Evolutionary conservation across 2,888 invertebrate species (phyloP).

Genomic region (Napeogenes inachia): DNA sequence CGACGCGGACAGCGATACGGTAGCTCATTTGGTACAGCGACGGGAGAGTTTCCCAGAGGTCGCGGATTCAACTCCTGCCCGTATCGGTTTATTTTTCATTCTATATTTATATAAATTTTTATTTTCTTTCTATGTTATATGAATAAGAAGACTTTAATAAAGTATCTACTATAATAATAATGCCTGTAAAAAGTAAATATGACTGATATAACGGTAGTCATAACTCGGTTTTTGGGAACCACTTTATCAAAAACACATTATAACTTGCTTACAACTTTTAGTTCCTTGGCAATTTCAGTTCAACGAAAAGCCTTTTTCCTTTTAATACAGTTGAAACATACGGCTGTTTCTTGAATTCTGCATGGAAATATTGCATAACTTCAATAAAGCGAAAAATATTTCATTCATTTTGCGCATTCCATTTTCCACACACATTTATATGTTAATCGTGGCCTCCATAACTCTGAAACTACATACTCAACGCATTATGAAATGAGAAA

Average conservation of each 20-base stretch:
- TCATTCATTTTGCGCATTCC: constrained; percentile 33
- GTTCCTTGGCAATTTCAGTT: constrained; percentile 9
- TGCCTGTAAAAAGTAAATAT: no score
- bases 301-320: constrained; percentile 13
- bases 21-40: no score
- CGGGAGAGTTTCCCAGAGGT: no score
- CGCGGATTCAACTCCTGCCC: no score
- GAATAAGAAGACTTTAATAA: no score
- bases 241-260: background rate
- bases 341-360: constrained; percentile 30
- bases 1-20: no score
- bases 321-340: constrained; percentile 21
- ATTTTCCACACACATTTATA: constrained; percentile 35
- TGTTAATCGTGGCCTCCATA: constrained; percentile 37
- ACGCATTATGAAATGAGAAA: constrained; percentile 43
- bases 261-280: constrained; percentile 1
- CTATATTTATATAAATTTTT: no score
- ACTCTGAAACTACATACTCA: constrained; percentile 41
- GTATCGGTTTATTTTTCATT: no score
- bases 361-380: constrained; percentile 30
- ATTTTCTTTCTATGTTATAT: no score
- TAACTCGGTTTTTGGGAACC: background rate
- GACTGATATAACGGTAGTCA: no score
- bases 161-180: no score
- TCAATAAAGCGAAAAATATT: constrained; percentile 30